Evolutionary conservation across 2,888 invertebrate species (phyloP).

Genomic region (Auanema freiburgensis): DNA sequence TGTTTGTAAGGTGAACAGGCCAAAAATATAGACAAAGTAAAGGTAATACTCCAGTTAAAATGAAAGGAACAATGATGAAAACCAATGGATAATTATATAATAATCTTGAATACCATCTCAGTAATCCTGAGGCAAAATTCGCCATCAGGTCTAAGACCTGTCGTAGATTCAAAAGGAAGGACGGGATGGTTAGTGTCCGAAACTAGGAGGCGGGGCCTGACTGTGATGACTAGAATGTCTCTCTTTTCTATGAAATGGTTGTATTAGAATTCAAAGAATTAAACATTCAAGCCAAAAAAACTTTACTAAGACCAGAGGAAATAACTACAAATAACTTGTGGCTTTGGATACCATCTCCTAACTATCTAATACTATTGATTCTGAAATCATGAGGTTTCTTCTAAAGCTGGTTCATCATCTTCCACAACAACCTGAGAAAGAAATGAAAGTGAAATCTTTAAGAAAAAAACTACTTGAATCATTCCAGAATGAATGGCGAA

Average conservation of each 20-base stretch:
- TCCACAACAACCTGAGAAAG: constrained; percentile 24
- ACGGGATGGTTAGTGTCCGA: not conserved
- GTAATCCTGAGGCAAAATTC: not conserved
- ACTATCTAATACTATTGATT: too few relatives aligned
- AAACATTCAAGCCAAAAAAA: too few relatives aligned
- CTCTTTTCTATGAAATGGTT: too few relatives aligned
- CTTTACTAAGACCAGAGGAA: too few relatives aligned
- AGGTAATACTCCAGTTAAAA: constrained; percentile 41
- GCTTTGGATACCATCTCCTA: too few relatives aligned
- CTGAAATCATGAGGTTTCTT: constrained; percentile 4
- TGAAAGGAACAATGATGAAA: constrained; percentile 36
- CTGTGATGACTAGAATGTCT: constrained; percentile 5
- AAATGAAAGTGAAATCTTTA: not conserved
- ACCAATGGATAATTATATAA: constrained; percentile 25
- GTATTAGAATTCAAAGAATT: too few relatives aligned
- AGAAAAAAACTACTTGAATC: constrained; percentile 34
- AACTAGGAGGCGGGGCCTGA: constrained; percentile 3
- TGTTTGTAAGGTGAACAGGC: constrained; percentile 44
- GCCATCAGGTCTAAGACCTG: too few relatives aligned
- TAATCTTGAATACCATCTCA: constrained; percentile 21
- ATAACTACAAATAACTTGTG: too few relatives aligned
- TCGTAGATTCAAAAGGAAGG: not conserved
- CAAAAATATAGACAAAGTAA: constrained; percentile 28
- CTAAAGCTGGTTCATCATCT: constrained; percentile 20
- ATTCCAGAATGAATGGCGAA: constrained; percentile 63